Evolutionary conservation across 2,888 invertebrate species (phyloP).

Genomic region (Megaustenia siamemsis): DNA sequence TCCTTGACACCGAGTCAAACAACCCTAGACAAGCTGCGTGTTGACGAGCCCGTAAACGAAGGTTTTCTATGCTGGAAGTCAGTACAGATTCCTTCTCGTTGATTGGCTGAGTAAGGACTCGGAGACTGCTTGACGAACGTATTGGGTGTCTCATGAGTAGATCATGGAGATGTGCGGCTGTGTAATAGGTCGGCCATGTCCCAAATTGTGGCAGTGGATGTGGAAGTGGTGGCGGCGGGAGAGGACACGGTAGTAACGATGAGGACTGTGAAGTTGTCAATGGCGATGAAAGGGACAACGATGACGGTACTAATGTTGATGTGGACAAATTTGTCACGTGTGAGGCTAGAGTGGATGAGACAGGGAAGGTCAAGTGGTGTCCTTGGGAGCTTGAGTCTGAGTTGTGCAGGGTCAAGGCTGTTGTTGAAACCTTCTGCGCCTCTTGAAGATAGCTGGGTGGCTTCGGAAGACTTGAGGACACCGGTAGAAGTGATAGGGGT

Average conservation of each 20-base stretch:
- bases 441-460: not conserved
- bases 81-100: constrained; percentile 86
- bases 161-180: constrained; percentile 49
- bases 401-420: constrained; percentile 45
- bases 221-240: constrained; percentile 45
- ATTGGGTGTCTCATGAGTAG: constrained; percentile 31
- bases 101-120: constrained; percentile 29
- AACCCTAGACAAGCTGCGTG: constrained; percentile 65
- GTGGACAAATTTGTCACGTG: constrained; percentile 35
- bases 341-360: constrained; percentile 50
- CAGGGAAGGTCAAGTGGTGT: constrained; percentile 56
- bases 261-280: constrained; percentile 16
- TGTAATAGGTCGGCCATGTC: constrained; percentile 35
- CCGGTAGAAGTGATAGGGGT: constrained; percentile 38
- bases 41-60: constrained; percentile 68
- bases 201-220: constrained; percentile 42
- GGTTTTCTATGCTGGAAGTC: constrained; percentile 88
- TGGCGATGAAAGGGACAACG: not conserved
- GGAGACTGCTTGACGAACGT: not conserved
- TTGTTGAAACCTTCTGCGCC: not conserved
- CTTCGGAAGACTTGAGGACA: constrained; percentile 24
- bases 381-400: constrained; percentile 56
- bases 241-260: constrained; percentile 47
- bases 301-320: constrained; percentile 20
- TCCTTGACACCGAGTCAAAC: constrained; percentile 48